Conservation (phyloP, 2,113 vertebrate species). For the Morone saxatilis region DNA sequence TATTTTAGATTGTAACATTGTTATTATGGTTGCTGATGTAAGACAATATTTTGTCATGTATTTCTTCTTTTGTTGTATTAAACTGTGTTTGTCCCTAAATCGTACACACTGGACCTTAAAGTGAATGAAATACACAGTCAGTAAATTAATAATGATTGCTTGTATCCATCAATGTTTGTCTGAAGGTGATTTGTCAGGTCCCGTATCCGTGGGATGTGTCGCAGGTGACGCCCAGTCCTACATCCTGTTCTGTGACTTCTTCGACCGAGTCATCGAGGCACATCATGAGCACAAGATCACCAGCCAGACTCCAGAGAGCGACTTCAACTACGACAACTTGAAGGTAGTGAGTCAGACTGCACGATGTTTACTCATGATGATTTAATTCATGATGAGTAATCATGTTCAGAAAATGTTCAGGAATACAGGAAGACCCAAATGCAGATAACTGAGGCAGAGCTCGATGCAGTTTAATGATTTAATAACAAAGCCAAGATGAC, state of each 20-base stretch:
- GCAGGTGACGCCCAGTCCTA: constrained; percentile 84
- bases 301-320: constrained; percentile 69
- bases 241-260: constrained; percentile 84
- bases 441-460: too few relatives aligned
- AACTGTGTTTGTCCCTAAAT: too few relatives aligned
- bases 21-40: background rate
- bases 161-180: background rate
- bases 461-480: too few relatives aligned
- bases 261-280: constrained; percentile 82
- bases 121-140: background rate
- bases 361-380: too few relatives aligned
- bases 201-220: constrained; percentile 72
- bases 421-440: too few relatives aligned
- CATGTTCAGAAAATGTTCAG: too few relatives aligned
- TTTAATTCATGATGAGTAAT: too few relatives aligned
- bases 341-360: constrained; percentile 68
- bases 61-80: background rate
- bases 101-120: background rate
- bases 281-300: constrained; percentile 77
- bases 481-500: too few relatives aligned
- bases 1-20: background rate
- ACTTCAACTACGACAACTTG: constrained; percentile 82
- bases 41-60: background rate
- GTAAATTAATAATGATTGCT: background rate
- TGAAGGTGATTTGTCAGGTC: constrained; percentile 33